phyloP scores from a whole-genome alignment of 2,888 invertebrate species.

The Andrena chrysosceles region DNA sequence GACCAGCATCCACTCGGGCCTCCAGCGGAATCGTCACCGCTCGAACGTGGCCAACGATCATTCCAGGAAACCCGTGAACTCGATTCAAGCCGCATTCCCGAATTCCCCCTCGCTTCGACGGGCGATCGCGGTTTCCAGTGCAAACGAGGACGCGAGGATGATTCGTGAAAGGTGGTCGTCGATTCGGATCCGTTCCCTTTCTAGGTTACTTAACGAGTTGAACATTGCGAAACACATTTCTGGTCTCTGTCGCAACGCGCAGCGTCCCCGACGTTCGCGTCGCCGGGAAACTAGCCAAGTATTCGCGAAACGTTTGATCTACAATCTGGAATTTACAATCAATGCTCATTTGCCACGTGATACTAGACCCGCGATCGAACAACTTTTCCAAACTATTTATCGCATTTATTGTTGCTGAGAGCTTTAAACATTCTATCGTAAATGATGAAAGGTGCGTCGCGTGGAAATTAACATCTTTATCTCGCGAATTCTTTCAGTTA shows the following conservation, averaged over 20 bases:
- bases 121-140: constrained; percentile 50
- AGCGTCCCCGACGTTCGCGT: no score
- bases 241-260: not conserved
- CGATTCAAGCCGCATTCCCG: constrained; percentile 43
- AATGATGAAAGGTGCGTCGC: no score
- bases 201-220: constrained; percentile 65
- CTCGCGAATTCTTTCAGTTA: no score
- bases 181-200: constrained; percentile 59
- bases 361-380: no score
- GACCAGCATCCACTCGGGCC: not conserved
- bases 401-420: no score
- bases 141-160: constrained; percentile 45
- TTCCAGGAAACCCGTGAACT: constrained; percentile 30
- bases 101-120: constrained; percentile 25
- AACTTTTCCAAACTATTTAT: no score
- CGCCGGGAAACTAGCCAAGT: no score
- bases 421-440: no score
- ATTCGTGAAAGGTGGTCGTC: constrained; percentile 67
- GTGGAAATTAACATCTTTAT: no score
- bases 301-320: no score
- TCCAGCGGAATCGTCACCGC: not conserved
- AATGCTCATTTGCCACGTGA: not conserved
- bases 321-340: not conserved
- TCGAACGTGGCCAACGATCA: not conserved
- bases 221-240: constrained; percentile 57